These are phyloP conservation scores for Nasua narica DNA, from an alignment of 2,797 vertebrate genomes.

Conservation along the genomic window DNA sequence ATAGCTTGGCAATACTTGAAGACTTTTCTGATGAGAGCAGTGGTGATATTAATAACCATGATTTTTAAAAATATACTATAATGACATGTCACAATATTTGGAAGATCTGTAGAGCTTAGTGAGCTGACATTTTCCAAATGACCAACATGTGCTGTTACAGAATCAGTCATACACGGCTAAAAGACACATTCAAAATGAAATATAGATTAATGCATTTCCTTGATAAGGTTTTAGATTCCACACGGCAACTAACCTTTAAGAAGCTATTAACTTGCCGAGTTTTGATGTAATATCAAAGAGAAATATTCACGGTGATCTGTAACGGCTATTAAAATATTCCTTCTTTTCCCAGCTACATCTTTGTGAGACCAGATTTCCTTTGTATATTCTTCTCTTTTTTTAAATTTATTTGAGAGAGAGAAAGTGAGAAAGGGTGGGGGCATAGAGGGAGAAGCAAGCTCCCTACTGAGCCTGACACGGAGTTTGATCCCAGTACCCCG, in stretches of 20 bases:
- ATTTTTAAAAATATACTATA: not conserved
- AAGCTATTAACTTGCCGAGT: not conserved
- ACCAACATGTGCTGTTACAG: not conserved
- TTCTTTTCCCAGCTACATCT: not conserved
- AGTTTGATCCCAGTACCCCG: too few species aligned
- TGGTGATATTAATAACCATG: not conserved
- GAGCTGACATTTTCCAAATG: constrained; percentile 21
- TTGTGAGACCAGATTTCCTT: constrained; percentile 20
- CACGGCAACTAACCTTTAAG: not conserved
- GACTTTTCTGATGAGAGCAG: not conserved
- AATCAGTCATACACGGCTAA: not conserved
- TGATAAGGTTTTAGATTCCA: not conserved
- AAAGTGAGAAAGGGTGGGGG: too few species aligned
- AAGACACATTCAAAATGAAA: not conserved
- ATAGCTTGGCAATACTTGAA: not conserved
- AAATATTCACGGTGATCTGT: not conserved
- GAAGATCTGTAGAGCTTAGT: not conserved
- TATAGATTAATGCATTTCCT: not conserved
- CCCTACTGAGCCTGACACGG: too few species aligned
- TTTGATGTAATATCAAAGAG: constrained; percentile 32
- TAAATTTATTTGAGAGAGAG: too few species aligned
- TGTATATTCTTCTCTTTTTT: not conserved
- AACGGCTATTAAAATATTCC: constrained; percentile 21
- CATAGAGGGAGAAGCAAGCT: too few species aligned
- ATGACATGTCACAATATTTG: constrained; percentile 27